Evolutionary conservation across 2,113 vertebrate species (phyloP), one percentile per base, ranked within the genome.

Genomic region (Pachypanchax playfairii): DNA sequence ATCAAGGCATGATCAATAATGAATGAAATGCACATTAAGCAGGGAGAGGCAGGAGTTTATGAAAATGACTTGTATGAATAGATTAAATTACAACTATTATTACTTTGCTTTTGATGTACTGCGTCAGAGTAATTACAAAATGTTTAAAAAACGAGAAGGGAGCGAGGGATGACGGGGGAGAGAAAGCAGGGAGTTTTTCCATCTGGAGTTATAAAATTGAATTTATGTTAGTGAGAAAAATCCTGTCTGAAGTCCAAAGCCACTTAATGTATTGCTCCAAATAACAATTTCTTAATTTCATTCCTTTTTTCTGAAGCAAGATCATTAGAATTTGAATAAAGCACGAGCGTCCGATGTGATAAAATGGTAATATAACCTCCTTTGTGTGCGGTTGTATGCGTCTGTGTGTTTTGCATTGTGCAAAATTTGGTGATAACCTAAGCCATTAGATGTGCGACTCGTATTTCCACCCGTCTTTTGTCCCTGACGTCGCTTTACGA

Each of bases 81-180:
- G 94, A 96, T 95, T 96, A 95, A 96, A 97, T 98, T 96, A 94
- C 92, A 94, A 94, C 94, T 95, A 94, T 97, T 97, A 98, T 95
- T 94, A 94, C 93, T 94, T 93, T 92, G 92, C 93, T 94, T 96
- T 96, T 95, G 95, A 98, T 96, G 95, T 95, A 94, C 93, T 94
- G 94, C 89, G 92, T 95, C 93, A 92, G 92, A 94, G 93, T 94
- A 95, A 95, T 97, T 97, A 95, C 93, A 94, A 94, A 93, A 94
- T 93, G 90, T 93, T 92, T 52, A 69, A 35, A n/a, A 63, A 33
- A 28, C 50, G 56, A 52, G 24, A 41, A 46, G 17, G 35, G 29
- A 56, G 61, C 69, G 75, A 76, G 60, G 79, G 72, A n/a, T n/a
- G 70, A 64, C 64, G 39, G 39, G 17, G 39, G 39, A 1, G 7